phyloP scores from a whole-genome alignment of 2,113 vertebrate species.

The Mormyrus lacerda region DNA sequence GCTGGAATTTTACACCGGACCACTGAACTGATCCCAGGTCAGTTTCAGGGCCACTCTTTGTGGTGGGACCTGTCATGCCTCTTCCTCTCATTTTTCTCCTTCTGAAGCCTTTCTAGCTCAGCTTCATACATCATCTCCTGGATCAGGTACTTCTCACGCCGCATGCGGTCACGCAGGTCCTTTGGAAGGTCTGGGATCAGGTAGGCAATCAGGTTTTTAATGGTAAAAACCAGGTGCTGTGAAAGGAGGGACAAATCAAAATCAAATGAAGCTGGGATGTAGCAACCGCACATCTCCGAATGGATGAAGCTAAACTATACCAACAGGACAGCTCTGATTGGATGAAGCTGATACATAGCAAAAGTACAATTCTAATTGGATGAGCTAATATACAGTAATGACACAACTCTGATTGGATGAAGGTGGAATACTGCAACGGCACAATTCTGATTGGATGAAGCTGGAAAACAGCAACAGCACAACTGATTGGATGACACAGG shows the following conservation, averaged over 20 bases:
- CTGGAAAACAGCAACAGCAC: background rate
- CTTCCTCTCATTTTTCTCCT: constrained; percentile 78
- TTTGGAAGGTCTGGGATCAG: constrained; percentile 96
- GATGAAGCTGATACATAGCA: background rate
- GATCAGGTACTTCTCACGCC: constrained; percentile 92
- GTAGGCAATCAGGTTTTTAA: constrained; percentile 94
- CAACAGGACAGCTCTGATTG: background rate
- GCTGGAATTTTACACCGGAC: background rate
- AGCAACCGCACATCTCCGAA: background rate
- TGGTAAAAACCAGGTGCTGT: constrained; percentile 92
- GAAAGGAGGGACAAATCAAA: constrained; percentile 35
- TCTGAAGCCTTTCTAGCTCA: constrained; percentile 82
- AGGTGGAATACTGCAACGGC: background rate
- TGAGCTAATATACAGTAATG: background rate
- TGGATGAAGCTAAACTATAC: background rate
- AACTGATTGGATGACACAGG: background rate
- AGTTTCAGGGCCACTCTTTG: constrained; percentile 82
- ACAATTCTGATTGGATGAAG: background rate
- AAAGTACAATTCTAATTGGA: background rate
- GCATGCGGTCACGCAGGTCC: constrained; percentile 89
- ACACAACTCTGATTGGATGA: background rate
- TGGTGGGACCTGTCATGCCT: constrained; percentile 72
- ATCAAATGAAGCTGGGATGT: background rate
- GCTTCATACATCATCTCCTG: constrained; percentile 99
- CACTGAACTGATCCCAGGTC: background rate